These are phyloP conservation scores for Galaxias olidus DNA, from an alignment of 2,797 vertebrate species.

Conservation along the genomic window DNA sequence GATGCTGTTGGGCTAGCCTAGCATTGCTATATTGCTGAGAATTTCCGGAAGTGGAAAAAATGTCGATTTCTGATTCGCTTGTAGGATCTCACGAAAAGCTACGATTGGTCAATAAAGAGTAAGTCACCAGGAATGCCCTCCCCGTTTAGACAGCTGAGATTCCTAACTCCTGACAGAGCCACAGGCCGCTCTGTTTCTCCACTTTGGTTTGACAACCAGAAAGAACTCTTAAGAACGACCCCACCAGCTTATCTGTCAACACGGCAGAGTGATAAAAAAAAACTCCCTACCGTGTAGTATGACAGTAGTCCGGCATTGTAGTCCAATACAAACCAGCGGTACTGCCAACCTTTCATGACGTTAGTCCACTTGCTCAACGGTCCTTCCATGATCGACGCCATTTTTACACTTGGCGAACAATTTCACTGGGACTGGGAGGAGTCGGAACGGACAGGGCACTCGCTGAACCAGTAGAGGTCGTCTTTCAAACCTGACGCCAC, in stretches of 20 bases:
- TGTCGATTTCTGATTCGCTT: conserved; percentile 56
- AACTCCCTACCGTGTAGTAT: conserved; percentile 90
- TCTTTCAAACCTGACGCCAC: no score
- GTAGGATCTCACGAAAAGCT: neutral
- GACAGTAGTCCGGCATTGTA: conserved; percentile 95
- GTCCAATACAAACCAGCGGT: conserved; percentile 97
- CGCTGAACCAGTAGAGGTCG: neutral
- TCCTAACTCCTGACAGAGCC: conserved; percentile 65
- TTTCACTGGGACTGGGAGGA: conserved; percentile 36
- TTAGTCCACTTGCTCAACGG: conserved; percentile 99
- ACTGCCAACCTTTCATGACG: conserved; percentile 99
- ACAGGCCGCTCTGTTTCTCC: conserved; percentile 58
- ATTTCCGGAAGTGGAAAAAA: conserved; percentile 40
- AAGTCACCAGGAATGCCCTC: conserved; percentile 57
- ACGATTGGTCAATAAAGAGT: conserved; percentile 53
- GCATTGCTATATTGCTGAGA: conserved; percentile 34
- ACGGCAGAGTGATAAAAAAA: neutral
- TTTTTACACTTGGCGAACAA: conserved; percentile 77
- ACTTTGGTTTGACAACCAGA: conserved; percentile 29
- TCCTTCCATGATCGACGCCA: conserved; percentile 99
- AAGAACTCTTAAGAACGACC: conserved; percentile 22
- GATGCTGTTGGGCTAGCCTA: conserved; percentile 16
- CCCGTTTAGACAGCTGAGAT: conserved; percentile 67
- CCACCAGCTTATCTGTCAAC: accelerated
- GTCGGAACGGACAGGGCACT: conserved; percentile 23